Conservation (phyloP, 2,797 vertebrate genomes). For the Betta splendens region DNA sequence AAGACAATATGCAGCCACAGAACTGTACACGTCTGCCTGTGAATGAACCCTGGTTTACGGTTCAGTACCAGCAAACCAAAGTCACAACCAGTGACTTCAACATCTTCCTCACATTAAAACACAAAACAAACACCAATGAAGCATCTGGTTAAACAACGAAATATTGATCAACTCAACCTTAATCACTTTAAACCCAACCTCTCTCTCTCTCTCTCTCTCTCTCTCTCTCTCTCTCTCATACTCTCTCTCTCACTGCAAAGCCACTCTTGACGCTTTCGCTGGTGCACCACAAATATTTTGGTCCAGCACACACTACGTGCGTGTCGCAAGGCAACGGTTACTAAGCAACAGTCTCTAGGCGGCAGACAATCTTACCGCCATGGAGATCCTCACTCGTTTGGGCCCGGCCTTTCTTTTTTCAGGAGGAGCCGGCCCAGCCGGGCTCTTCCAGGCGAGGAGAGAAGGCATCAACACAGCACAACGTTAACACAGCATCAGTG, state of each 20-base stretch:
- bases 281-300: constrained; percentile 66
- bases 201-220: constrained; percentile 18
- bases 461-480: constrained; percentile 68
- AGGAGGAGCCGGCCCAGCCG: constrained; percentile 75
- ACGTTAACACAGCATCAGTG: constrained; percentile 65
- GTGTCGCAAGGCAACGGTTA: constrained; percentile 77
- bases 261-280: constrained; percentile 46
- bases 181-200: constrained; percentile 10
- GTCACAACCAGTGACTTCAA: constrained; percentile 1
- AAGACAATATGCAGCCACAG: not conserved
- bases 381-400: constrained; percentile 91
- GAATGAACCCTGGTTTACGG: constrained; percentile 10
- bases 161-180: constrained; percentile 22
- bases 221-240: constrained; percentile 7
- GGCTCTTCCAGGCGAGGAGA: constrained; percentile 73
- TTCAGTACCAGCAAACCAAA: constrained; percentile 1
- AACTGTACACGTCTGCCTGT: not conserved
- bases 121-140: constrained; percentile 30
- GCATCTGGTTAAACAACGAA: constrained; percentile 19
- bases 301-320: constrained; percentile 62
- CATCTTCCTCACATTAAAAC: constrained; percentile 16
- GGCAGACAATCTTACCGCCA: constrained; percentile 88
- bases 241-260: constrained; percentile 53
- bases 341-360: constrained; percentile 78
- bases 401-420: constrained; percentile 87